These are phyloP conservation scores for Melinaea marsaeus DNA, from an alignment of 2,888 invertebrate species.

Conservation along the genomic window DNA sequence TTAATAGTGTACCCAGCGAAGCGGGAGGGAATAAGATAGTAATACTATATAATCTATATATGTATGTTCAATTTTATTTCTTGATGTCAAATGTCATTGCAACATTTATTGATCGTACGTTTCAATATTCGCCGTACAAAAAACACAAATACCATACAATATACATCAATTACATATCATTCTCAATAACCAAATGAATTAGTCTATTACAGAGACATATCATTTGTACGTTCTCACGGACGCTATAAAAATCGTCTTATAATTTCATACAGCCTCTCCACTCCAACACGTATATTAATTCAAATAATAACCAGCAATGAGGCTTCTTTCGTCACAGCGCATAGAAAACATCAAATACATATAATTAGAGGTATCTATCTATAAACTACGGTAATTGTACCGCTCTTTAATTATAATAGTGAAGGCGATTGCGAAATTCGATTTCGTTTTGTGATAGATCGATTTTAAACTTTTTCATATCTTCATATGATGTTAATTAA, in stretches of 20 bases:
- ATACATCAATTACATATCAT: constrained; percentile 48
- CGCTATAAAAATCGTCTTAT: constrained; percentile 67
- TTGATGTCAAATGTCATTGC: neutral
- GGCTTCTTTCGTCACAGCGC: constrained; percentile 73
- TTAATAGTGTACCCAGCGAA: no score
- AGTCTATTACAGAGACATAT: constrained; percentile 65
- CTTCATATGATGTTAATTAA: constrained; percentile 5
- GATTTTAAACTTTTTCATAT: constrained; percentile 7
- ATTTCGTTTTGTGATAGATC: constrained; percentile 23
- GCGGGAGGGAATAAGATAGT: no score
- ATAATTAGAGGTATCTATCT: constrained; percentile 74
- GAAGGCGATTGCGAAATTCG: constrained; percentile 59
- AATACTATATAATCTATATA: no score
- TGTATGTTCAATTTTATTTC: no score
- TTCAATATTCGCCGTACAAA: neutral
- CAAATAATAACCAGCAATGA: constrained; percentile 70
- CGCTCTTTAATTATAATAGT: constrained; percentile 72
- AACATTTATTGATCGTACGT: neutral
- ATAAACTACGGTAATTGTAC: constrained; percentile 75
- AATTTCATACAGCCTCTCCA: constrained; percentile 69
- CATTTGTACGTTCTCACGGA: constrained; percentile 71
- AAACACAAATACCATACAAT: constrained; percentile 4
- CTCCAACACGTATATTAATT: constrained; percentile 77
- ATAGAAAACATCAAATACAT: constrained; percentile 75
- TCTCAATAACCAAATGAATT: constrained; percentile 47